A percentile compares a stretch with the other conserved stretches of the same genome.
Evolutionary conservation across 2,113 vertebrate species (phyloP).

Genomic region (Gopherus evgoodei): DNA sequence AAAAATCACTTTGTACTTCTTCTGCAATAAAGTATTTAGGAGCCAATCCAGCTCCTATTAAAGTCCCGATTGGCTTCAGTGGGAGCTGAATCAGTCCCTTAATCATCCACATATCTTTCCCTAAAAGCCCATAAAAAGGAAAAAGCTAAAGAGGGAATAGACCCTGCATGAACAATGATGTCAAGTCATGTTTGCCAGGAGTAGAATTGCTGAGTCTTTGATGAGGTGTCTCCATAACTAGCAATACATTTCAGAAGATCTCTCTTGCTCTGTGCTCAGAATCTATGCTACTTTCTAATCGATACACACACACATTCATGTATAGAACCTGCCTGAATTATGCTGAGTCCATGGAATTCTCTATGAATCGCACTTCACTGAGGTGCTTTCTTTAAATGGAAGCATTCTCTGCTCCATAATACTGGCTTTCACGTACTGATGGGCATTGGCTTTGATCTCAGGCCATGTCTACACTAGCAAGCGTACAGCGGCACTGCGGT

Average conservation of each 20-base stretch:
- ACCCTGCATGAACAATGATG: neutral
- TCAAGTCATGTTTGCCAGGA: neutral
- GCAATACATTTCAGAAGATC: neutral
- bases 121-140: neutral
- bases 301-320: neutral
- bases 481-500: too few species aligned
- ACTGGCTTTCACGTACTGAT: neutral
- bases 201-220: neutral
- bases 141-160: rapidly evolving
- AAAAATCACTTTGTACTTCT: neutral
- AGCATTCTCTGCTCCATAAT: rapidly evolving
- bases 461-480: too few species aligned
- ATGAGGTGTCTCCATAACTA: neutral
- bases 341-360: neutral
- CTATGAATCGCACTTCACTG: neutral
- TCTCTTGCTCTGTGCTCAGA: neutral
- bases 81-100: neutral
- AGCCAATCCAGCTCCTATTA: neutral
- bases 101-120: neutral
- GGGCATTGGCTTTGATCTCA: neutral
- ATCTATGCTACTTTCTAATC: neutral
- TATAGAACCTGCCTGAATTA: neutral
- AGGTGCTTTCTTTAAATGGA: neutral
- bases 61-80: neutral
- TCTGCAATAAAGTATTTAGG: neutral